Base-by-base conservation (phyloP, 2,888 invertebrate species). In the Antheraea yamamai region DNA sequence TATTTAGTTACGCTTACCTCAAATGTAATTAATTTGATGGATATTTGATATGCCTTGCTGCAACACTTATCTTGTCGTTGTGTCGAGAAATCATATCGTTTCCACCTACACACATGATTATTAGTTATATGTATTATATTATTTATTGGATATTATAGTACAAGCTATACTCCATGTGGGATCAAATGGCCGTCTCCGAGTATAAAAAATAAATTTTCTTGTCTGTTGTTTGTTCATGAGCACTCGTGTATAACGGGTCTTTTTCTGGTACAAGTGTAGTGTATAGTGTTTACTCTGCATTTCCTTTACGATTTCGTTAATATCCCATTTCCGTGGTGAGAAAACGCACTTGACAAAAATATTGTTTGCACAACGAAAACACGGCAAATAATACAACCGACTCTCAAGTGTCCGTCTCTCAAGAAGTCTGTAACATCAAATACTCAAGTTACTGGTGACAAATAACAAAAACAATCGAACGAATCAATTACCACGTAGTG, bases 401-500 rank as follows among this genome's bases (percentile, higher is more conserved):
- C 61, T 61, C 61, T 61, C 61, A 61, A 61, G 61, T 23, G 2
- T 7, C 23, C n/a, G 58, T 66, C 64, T 66, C 64, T 30, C 64
- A 14, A 66, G 16, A 66, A 26, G 30, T 16, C 30, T 66, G 30
- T 66, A 30, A 30, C 30, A 66, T 26, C 68, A 51, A 30, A 51
- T 35, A 23, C 39, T 0, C 30, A 73, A 39, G 18, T 55, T 20
- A 61, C 61, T 47, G 47, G 64, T 30, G 55, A 73, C 64, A 47
- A 73, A 61, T 75, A 70, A 66, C 18, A 72, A 73, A 79, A 79
- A 77, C 79, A 81, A 83, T 78, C 79, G 76, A 86, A 87, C 87
- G 87, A 89, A 90, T 89, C 89, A 90, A 90, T 91, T 91, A 91
- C 83, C 86, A 83, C 84, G 81, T 81, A 81, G 64, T 76, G 55